phyloP scores from a whole-genome alignment of 2,113 vertebrate genomes.

The Varanus salvator region DNA sequence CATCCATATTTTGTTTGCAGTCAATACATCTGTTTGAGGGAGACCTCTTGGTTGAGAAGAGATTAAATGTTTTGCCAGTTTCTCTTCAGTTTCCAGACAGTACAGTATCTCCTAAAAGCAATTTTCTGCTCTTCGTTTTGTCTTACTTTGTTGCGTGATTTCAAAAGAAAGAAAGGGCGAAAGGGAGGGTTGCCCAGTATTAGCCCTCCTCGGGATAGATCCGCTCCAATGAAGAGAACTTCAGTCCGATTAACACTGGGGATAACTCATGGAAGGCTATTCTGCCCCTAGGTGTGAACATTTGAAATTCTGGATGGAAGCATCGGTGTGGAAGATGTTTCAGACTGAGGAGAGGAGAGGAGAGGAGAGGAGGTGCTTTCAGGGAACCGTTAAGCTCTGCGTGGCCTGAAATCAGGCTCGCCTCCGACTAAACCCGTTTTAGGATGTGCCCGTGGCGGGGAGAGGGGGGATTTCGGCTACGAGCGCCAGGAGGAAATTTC shows the following conservation, averaged over 20 bases:
- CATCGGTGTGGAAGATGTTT: neutral
- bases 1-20: neutral
- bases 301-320: neutral
- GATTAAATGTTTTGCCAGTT: no score
- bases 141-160: neutral
- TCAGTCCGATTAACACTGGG: no score
- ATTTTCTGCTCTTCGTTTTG: neutral
- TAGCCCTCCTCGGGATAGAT: no score
- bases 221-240: no score
- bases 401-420: neutral
- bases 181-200: neutral
- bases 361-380: neutral
- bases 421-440: neutral
- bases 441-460: neutral
- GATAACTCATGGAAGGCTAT: no score
- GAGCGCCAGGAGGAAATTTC: neutral
- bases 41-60: neutral
- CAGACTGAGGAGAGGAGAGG: rapidly evolving
- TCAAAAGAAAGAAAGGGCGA: neutral
- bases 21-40: neutral
- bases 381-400: neutral
- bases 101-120: neutral
- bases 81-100: neutral
- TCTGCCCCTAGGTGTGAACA: neutral
- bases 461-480: neutral